Evolutionary conservation across 2,888 invertebrate species (phyloP).

Genomic region (Chironomus riparius): DNA sequence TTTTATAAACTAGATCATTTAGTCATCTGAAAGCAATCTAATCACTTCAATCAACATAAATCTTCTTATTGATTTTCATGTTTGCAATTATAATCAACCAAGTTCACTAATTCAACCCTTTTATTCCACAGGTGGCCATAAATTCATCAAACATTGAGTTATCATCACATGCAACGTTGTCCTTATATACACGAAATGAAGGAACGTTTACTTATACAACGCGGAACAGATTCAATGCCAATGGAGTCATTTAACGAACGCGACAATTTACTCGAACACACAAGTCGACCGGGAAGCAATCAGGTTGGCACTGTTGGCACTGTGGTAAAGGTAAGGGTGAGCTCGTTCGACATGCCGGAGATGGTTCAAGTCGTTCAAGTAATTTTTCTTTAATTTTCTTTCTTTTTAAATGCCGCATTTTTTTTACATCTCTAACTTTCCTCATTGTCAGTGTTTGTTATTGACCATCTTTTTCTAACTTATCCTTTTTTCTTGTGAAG

Average conservation of each 20-base stretch:
- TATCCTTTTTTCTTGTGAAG: not conserved
- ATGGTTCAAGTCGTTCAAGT: constrained; percentile 21
- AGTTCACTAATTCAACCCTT: not conserved
- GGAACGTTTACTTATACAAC: constrained; percentile 69
- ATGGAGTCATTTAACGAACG: constrained; percentile 52
- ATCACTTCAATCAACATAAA: too few relatives aligned
- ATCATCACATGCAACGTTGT: constrained; percentile 46
- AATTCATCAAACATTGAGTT: not conserved
- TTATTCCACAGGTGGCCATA: constrained; percentile 20
- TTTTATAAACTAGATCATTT: too few relatives aligned
- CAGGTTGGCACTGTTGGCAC: constrained; percentile 63
- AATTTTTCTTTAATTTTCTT: not conserved
- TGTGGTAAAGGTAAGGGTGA: constrained; percentile 70
- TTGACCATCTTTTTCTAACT: not conserved
- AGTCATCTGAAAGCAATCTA: too few relatives aligned
- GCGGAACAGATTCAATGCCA: constrained; percentile 52
- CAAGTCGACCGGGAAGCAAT: constrained; percentile 48
- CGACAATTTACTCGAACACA: constrained; percentile 40
- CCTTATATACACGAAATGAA: constrained; percentile 91
- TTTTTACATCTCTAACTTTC: not conserved
- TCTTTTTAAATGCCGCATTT: not conserved
- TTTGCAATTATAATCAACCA: too few relatives aligned
- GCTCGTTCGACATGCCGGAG: constrained; percentile 23
- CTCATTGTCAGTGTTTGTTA: not conserved
- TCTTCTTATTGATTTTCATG: too few relatives aligned